Evolutionary conservation across 2,113 vertebrate species (phyloP).

Genomic region (Erpornis zantholeuca): DNA sequence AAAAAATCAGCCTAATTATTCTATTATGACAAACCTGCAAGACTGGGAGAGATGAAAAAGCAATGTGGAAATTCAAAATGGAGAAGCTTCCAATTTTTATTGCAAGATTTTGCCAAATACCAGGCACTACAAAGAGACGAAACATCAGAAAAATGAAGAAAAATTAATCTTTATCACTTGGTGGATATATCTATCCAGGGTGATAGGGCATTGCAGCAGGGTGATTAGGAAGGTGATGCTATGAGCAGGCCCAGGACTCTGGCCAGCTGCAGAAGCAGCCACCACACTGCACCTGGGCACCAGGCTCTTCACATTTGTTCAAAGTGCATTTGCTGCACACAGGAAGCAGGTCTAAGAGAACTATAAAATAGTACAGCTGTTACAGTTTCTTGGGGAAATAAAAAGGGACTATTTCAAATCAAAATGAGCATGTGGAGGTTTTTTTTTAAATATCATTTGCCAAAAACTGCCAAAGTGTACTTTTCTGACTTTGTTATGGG

Average conservation of each 20-base stretch:
- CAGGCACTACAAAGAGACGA: background rate
- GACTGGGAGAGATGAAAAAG: background rate
- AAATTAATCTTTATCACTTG: background rate
- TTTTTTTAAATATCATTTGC: background rate
- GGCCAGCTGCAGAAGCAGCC: background rate
- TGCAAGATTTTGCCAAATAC: background rate
- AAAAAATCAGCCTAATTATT: background rate
- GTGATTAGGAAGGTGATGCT: background rate
- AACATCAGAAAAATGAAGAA: background rate
- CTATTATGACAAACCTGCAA: background rate
- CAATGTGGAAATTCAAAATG: background rate
- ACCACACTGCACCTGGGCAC: background rate
- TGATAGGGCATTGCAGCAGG: too few relatives aligned
- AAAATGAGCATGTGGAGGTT: background rate
- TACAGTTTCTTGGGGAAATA: fast-evolving
- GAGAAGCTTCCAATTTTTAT: background rate
- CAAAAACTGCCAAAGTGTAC: background rate
- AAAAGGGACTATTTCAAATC: background rate
- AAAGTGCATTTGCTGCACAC: background rate
- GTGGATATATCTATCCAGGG: background rate
- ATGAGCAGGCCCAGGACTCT: background rate
- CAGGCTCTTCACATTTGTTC: background rate
- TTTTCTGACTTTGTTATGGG: background rate
- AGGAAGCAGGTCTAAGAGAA: background rate
- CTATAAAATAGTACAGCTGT: background rate